phyloP scores from a whole-genome alignment of 2,888 invertebrate species.

The Keiferia lycopersicella region DNA sequence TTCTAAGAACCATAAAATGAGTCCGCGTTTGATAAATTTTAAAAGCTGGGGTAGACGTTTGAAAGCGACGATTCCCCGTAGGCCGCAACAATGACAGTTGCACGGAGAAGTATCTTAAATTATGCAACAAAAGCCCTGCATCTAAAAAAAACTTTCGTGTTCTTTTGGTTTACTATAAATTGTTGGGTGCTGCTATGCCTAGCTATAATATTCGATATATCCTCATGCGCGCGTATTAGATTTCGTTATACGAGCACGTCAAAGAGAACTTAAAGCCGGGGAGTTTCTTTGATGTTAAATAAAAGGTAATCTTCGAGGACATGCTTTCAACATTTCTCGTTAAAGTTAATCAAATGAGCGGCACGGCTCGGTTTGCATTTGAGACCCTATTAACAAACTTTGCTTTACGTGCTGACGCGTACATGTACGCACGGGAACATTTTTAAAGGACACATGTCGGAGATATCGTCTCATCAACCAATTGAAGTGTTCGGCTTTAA shows the following conservation, averaged over 20 bases:
- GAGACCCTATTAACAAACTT: constrained; percentile 61
- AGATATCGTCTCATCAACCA: constrained; percentile 52
- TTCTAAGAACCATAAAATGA: constrained; percentile 20
- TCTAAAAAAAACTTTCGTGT: constrained; percentile 45
- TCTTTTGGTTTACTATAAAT: constrained; percentile 44
- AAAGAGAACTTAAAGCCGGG: constrained; percentile 52
- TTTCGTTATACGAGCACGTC: constrained; percentile 34
- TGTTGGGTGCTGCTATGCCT: constrained; percentile 37
- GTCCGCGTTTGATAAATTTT: constrained; percentile 21
- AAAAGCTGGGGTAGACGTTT: constrained; percentile 16
- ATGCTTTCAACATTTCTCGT: constrained; percentile 67
- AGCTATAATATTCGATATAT: constrained; percentile 1
- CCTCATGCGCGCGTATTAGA: constrained; percentile 14
- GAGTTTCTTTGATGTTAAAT: constrained; percentile 68
- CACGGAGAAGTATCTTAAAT: constrained; percentile 40
- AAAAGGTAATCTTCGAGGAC: constrained; percentile 67
- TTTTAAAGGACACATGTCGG: constrained; percentile 49
- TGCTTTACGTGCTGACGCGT: constrained; percentile 49
- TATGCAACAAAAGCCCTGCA: constrained; percentile 46
- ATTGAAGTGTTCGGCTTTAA: constrained; percentile 56
- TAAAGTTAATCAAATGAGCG: constrained; percentile 72
- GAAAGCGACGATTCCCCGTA: constrained; percentile 26
- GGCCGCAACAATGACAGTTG: constrained; percentile 35
- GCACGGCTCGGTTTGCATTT: constrained; percentile 58
- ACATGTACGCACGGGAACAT: constrained; percentile 43